Evolutionary conservation across 2,888 invertebrate genomes (phyloP), one percentile per base, ranked within the genome.

Genomic region (Lathronympha strigana): DNA sequence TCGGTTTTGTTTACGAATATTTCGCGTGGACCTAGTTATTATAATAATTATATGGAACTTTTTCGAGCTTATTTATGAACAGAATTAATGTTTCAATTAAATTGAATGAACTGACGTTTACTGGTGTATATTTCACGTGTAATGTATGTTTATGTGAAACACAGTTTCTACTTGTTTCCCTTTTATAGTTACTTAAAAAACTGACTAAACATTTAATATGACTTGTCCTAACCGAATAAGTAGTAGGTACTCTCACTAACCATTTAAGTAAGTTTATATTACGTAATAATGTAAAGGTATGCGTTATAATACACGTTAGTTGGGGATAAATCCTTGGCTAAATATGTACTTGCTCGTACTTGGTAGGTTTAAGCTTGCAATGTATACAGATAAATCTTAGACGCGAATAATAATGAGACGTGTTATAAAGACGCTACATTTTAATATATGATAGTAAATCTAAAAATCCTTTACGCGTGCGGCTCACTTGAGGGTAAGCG

Each of bases 241-340:
- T n/a, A n/a, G 3, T 13, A 13, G n/a, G n/a, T 4, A 36, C 1
- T n/a, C n/a, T 36, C 5, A 6, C 5, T 5, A 36, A 36, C n/a
- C n/a, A n/a, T 36, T 36, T 36, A 15, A 36, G 1, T 36, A 33
- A 33, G n/a, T 36, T n/a, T 36, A n/a, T n/a, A 5, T 15, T 5
- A 36, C 4, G 36, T 36, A 36, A 4, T 13, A 36, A 4, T 36
- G n/a, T n/a, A n/a, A 36, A n/a, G 4, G 33, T 36, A 36, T n/a
- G 36, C n/a, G 36, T n/a, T 25, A 8, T 6, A 11, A 38, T 45
- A 67, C 55, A 50, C 36, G 61, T 45, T 51, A 17, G 62, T 50
- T 38, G 47, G 47, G 19, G 61, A 49, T 54, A 66, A 66, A 66
- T 66, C 60, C 66, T 62, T 67, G 38, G 60, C 64, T 50, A 51